These are phyloP conservation scores for Morpho deidamia DNA, from an alignment of 2,888 invertebrate genomes.

Conservation along the genomic window DNA sequence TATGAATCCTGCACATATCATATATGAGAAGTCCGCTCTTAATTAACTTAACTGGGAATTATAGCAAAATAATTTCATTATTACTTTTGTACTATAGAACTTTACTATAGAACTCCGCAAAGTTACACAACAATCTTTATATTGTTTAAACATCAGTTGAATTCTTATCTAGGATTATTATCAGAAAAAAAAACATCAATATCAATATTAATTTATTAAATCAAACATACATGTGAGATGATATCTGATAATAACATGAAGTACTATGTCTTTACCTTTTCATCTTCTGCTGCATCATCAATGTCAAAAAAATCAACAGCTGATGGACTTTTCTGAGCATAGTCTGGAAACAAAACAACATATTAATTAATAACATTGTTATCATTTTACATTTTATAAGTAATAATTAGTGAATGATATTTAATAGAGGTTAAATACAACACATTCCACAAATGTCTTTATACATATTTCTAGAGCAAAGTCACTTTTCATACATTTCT, in stretches of 20 bases:
- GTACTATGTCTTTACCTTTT: conserved; percentile 76
- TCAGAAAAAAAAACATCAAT: neutral
- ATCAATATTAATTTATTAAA: conserved; percentile 2
- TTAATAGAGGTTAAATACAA: too few species aligned
- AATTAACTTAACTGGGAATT: too few species aligned
- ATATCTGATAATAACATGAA: neutral
- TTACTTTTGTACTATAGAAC: too few species aligned
- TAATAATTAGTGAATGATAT: too few species aligned
- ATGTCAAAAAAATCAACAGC: conserved; percentile 97
- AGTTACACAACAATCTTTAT: too few species aligned
- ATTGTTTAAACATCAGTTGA: too few species aligned
- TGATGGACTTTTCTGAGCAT: conserved; percentile 71
- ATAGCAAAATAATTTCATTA: too few species aligned
- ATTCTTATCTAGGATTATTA: neutral
- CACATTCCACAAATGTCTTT: neutral
- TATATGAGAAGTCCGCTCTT: too few species aligned
- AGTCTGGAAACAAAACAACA: conserved; percentile 52
- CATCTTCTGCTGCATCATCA: conserved; percentile 94
- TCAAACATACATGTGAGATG: neutral
- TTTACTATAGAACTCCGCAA: too few species aligned
- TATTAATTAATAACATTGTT: neutral
- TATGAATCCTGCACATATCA: too few species aligned
- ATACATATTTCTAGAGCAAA: neutral
- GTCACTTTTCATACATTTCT: neutral
- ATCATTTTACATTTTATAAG: too few species aligned